Evolutionary conservation across 2,797 vertebrate species (phyloP), one percentile per base, ranked within the genome.

Genomic region (Euphonia xanthogaster): DNA sequence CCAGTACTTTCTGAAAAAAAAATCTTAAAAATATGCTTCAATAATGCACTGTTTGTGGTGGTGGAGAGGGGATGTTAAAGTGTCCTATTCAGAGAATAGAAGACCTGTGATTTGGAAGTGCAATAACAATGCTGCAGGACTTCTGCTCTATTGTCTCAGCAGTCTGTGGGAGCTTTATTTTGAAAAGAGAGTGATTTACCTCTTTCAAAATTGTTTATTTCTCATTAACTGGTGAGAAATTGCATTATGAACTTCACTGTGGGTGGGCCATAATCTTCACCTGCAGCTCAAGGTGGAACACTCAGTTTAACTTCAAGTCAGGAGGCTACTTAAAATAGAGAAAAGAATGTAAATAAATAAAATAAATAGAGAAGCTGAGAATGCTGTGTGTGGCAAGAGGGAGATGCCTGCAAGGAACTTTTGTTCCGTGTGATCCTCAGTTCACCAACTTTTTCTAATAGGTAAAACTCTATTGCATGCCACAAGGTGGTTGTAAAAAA

Each of bases 221-320:
- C 22, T 62, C 15, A 18, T 70, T 72, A 62, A 31, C 33, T 42
- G 25, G 28, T 60, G 37, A 74, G 44, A 76, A 91, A 30, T 73
- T 47, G 14, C 12, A 15, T 62, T 31, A 6, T 11, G 9, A 39
- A 10, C 15, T 40, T 44, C 12, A 2, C 3, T 37, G 28, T 1
- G 2, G 25, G 14, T 77, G 15, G 33, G 10, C 33, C 2, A 4
- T 42, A 40, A 51, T 48, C 17, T 60, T 70, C 10, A 30, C 6
- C 44, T 62, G 39, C 28, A 63, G 33, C 78, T 91, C 18, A 30
- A 19, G 22, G 14, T 53, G 53, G 63, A 82, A 40, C 44, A 35
- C 14, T 14, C 3, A 27, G 12, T 24, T 25, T 47, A 19, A 51
- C 42, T 19, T 50, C 0, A 4, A 28, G 7, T 62, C 2, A 4